Percentiles rank a stretch among this genome's conserved stretches.
Conservation (phyloP, 2,888 invertebrate species). For the Diadegma fenestrale region DNA sequence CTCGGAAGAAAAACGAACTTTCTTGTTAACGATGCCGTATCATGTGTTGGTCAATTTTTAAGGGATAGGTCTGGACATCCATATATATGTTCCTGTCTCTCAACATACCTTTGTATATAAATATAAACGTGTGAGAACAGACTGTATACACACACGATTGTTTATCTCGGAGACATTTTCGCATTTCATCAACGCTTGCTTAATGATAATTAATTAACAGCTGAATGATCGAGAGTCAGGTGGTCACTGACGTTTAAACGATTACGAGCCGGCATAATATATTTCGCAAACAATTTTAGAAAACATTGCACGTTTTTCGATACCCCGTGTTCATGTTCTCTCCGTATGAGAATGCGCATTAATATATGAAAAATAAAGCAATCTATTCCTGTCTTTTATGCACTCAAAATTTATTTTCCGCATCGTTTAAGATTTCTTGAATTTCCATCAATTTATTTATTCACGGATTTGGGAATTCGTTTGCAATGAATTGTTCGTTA, state of each 20-base stretch:
- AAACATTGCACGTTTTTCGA: not conserved
- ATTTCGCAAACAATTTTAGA: not conserved
- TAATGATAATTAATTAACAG: not conserved
- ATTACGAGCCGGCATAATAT: not conserved
- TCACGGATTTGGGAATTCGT: not conserved
- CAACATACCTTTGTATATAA: not conserved
- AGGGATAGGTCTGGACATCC: conserved; percentile 3
- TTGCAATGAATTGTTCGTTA: not conserved
- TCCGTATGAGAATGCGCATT: no score
- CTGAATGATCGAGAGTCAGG: not conserved
- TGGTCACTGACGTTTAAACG: not conserved
- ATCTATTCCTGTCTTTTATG: not conserved
- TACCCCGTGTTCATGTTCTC: no score
- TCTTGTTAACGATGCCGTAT: conserved; percentile 66
- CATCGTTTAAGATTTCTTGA: not conserved
- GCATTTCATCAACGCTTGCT: not conserved
- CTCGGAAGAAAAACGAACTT: conserved; percentile 66
- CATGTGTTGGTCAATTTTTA: conserved; percentile 41
- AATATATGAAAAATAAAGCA: no score
- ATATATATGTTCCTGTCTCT: not conserved
- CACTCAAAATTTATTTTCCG: not conserved
- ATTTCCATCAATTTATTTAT: not conserved
- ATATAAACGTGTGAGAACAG: not conserved
- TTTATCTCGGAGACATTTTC: not conserved
- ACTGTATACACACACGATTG: not conserved